These are phyloP conservation scores for Melanaphis sacchari DNA, from an alignment of 1,140 invertebrate genomes.

Conservation along the genomic window DNA sequence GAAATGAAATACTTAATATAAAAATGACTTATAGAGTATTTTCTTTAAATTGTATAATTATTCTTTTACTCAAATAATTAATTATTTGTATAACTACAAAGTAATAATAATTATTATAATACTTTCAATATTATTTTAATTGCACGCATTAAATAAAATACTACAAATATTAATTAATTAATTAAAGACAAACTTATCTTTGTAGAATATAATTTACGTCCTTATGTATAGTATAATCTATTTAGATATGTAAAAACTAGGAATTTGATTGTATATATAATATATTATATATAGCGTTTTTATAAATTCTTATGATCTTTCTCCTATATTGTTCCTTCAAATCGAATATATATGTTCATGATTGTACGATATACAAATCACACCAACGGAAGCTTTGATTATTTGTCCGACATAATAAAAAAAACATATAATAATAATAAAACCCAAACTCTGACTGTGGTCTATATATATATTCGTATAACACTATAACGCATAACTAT, in stretches of 20 bases:
- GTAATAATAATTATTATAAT: background rate
- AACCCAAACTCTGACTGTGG: constrained; percentile 6
- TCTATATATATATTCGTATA: background rate
- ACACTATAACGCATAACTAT: constrained; percentile 27
- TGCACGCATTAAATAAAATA: background rate
- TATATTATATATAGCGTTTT: background rate
- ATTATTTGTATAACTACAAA: background rate
- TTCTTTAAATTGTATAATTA: background rate
- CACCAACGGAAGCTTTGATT: background rate
- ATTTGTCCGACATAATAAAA: constrained; percentile 53
- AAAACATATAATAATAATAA: constrained; percentile 38
- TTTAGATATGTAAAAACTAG: background rate
- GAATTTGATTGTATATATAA: background rate
- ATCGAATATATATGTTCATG: background rate
- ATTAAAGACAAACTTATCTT: background rate
- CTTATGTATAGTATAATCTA: background rate
- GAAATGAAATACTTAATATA: background rate
- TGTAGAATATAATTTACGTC: background rate
- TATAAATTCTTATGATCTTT: background rate
- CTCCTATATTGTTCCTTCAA: background rate
- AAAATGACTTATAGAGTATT: background rate
- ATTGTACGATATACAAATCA: constrained; percentile 36
- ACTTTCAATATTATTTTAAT: background rate
- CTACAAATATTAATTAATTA: background rate
- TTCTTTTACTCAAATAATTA: background rate